Conservation (phyloP, 2,113 vertebrate genomes). For the Rostratula benghalensis region DNA sequence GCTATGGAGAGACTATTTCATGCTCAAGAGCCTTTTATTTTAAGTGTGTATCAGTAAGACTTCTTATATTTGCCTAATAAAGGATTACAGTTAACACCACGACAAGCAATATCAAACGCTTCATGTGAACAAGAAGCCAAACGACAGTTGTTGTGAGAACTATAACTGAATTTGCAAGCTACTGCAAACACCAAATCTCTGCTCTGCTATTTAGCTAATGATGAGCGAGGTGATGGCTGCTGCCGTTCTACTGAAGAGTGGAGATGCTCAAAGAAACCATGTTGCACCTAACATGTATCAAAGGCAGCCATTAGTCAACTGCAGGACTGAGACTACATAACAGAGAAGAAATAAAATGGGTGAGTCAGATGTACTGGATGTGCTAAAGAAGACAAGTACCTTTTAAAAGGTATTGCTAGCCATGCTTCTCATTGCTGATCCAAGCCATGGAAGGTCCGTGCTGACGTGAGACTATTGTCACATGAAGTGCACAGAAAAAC, state of each 20-base stretch:
- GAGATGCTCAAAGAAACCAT: neutral
- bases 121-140: conserved; percentile 1
- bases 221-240: neutral
- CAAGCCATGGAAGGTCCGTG: neutral
- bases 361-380: neutral
- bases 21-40: neutral
- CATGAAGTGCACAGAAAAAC: neutral
- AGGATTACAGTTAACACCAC: neutral
- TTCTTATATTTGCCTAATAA: neutral
- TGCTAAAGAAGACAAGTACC: neutral
- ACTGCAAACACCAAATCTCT: neutral
- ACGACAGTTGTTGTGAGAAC: conserved; percentile 13
- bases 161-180: neutral
- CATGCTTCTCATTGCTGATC: neutral
- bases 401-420: neutral
- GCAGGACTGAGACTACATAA: neutral
- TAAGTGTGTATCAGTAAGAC: neutral
- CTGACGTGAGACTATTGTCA: neutral
- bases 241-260: neutral
- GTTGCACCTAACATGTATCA: neutral
- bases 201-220: neutral
- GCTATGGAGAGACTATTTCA: neutral
- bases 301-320: neutral
- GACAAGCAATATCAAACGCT: neutral
- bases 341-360: neutral